A percentile compares a stretch with the other conserved stretches of the same genome.
Evolutionary conservation across 92 coral and sea anemone species (phyloP).

Genomic region (Zoanthus gigantus): DNA sequence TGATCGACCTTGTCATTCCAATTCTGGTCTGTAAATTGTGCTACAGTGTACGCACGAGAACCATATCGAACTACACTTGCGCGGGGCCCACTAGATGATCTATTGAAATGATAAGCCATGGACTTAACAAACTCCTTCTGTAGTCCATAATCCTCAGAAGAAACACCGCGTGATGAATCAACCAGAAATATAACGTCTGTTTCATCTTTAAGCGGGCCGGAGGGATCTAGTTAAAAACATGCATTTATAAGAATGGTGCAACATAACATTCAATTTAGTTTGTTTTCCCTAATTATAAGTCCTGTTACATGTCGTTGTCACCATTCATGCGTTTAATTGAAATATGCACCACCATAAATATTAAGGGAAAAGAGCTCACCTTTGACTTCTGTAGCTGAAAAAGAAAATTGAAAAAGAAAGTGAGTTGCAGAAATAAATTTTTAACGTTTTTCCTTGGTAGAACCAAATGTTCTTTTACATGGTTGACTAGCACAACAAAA

Average conservation of each 20-base stretch:
- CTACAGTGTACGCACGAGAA: slow-evolving; percentile 19
- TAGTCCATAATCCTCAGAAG: slow-evolving; percentile 39
- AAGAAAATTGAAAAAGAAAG: background rate
- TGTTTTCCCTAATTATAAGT: background rate
- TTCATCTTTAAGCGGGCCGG: slow-evolving; percentile 39
- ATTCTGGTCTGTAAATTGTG: slow-evolving; percentile 23
- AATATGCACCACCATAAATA: background rate
- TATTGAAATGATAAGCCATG: slow-evolving; percentile 28
- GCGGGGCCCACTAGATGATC: slow-evolving; percentile 21
- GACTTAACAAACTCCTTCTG: slow-evolving; percentile 40
- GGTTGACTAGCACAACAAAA: too few species aligned
- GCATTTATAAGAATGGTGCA: background rate
- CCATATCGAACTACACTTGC: slow-evolving; percentile 40
- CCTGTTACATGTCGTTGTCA: background rate
- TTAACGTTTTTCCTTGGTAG: too few species aligned
- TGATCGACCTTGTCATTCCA: slow-evolving; percentile 6
- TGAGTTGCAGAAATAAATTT: too few species aligned
- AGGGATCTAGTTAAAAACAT: slow-evolving; percentile 16
- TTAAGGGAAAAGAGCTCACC: background rate
- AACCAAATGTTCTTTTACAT: too few species aligned
- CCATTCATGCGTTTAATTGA: background rate
- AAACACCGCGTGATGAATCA: slow-evolving; percentile 35
- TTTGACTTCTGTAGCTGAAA: slow-evolving; percentile 8
- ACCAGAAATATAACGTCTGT: slow-evolving; percentile 39
- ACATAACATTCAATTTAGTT: too few species aligned